Conservation (phyloP, 2,888 invertebrate species). For the Drosophila cognata region DNA sequence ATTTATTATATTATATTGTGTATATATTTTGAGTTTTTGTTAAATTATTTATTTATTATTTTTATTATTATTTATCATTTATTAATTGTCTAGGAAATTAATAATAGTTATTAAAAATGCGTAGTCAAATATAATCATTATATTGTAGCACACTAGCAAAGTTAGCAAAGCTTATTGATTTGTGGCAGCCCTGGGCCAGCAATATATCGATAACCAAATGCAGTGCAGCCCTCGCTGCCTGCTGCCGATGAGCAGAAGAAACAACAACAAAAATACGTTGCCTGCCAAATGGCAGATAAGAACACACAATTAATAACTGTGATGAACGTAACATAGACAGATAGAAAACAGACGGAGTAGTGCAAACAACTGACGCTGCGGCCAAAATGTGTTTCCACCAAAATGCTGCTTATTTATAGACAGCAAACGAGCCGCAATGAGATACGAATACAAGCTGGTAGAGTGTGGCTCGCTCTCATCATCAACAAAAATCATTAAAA, state of each 20-base stretch:
- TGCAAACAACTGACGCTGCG: slow-evolving; percentile 29
- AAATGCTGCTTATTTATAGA: slow-evolving; percentile 51
- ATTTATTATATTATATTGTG: not conserved
- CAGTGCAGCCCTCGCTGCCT: slow-evolving; percentile 19
- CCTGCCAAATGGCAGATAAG: slow-evolving; percentile 30
- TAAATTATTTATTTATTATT: no score
- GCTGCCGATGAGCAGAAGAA: slow-evolving; percentile 8
- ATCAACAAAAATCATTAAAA: not conserved
- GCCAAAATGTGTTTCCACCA: slow-evolving; percentile 61
- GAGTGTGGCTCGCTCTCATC: not conserved
- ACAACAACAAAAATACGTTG: slow-evolving; percentile 19
- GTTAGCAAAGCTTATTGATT: slow-evolving; percentile 2
- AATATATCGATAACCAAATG: slow-evolving; percentile 14
- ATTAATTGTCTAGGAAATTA: not conserved
- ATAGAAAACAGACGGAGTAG: slow-evolving; percentile 11
- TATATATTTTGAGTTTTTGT: not conserved
- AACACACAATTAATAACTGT: slow-evolving; percentile 8
- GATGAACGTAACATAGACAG: not conserved
- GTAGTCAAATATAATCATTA: slow-evolving; percentile 1
- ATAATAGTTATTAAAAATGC: not conserved
- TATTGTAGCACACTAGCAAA: slow-evolving; percentile 13
- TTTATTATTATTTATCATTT: no score
- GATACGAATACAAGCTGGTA: slow-evolving; percentile 82
- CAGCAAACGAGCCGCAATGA: slow-evolving; percentile 61
- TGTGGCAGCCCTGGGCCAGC: slow-evolving; percentile 10